Evolutionary conservation across 2,888 invertebrate genomes (phyloP).

Genomic region (Didymodactylos carnosus): DNA sequence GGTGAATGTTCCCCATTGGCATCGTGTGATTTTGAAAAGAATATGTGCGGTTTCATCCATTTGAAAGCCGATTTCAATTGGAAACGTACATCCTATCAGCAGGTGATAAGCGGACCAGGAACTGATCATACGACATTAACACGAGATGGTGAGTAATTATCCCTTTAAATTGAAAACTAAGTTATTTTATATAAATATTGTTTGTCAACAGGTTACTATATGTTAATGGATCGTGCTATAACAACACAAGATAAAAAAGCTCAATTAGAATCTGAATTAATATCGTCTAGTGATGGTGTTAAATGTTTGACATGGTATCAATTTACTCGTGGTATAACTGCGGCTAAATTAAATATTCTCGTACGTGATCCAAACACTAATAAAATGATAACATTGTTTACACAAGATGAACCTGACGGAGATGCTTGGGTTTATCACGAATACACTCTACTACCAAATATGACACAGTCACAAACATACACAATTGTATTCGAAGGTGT

Average conservation of each 20-base stretch:
- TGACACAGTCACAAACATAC: background rate
- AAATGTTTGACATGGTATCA: background rate
- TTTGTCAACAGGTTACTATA: background rate
- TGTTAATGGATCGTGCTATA: background rate
- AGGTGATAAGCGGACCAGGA: constrained; percentile 22
- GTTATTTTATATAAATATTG: background rate
- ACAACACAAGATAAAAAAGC: background rate
- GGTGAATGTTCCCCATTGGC: constrained; percentile 17
- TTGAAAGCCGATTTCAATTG: constrained; percentile 23
- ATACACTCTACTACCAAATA: background rate
- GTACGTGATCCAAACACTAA: background rate
- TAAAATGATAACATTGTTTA: background rate
- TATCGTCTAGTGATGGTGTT: background rate
- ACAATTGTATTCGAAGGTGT: background rate
- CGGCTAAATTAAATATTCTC: background rate
- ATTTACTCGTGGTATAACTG: background rate
- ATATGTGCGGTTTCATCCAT: constrained; percentile 23
- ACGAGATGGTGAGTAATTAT: constrained; percentile 12
- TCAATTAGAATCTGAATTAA: background rate
- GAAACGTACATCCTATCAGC: constrained; percentile 21
- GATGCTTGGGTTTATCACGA: background rate
- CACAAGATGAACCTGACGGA: background rate
- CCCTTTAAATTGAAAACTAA: background rate
- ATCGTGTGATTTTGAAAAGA: constrained; percentile 25
- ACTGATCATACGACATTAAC: constrained; percentile 21